Base-by-base conservation (phyloP, 2,113 vertebrate genomes). In the Marmota flaviventris region DNA sequence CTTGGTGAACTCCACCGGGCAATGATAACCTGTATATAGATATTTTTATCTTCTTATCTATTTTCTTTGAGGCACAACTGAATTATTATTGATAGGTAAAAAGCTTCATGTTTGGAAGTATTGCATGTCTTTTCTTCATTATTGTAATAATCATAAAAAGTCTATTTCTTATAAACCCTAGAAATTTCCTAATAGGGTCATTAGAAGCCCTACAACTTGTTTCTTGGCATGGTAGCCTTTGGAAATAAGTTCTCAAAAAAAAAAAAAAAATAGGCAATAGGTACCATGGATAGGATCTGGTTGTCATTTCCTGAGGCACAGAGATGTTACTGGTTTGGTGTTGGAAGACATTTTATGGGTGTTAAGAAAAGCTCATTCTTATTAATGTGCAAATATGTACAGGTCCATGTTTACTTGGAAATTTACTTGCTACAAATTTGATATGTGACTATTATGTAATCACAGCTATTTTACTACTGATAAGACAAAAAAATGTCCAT, bases 161-260 rank as follows among this genome's bases (percentile, higher is more conserved):
- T 20, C 85, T 70, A 10, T 65, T 93, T 92, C 73, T 96, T 91
- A 75, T 70, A 70, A 95, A 78, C 27, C 39, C 48, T 85, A 72
- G 48, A 83, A 61, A 91, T 94, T 95, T 93, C 89, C 78, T 85
- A 83, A 3, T 11, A 72, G 65, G n/a, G 37, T 39, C 89, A 73
- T 58, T 29, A 65, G 8, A 70, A 95, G 75, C 20, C 67, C 22
- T 76, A 34, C 25, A 51, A 32, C 42, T 18, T 58, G 42, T 69
- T 89, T 87, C 16, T 58, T 93, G 77, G 32, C n/a, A 77, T 85
- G 61, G 27, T 20, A 84, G 10, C 18, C 61, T 92, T 84, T 83
- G 82, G 90, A 37, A 96, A 90, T 53, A 82, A 77, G 17, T 89
- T 89, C 45, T 73, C 11, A 29, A 42, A 45, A 73, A 95, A 95